Evolutionary conservation across 2,797 vertebrate species (phyloP), one percentile per base, ranked within the genome.

Genomic region (Myripristis jacobus): DNA sequence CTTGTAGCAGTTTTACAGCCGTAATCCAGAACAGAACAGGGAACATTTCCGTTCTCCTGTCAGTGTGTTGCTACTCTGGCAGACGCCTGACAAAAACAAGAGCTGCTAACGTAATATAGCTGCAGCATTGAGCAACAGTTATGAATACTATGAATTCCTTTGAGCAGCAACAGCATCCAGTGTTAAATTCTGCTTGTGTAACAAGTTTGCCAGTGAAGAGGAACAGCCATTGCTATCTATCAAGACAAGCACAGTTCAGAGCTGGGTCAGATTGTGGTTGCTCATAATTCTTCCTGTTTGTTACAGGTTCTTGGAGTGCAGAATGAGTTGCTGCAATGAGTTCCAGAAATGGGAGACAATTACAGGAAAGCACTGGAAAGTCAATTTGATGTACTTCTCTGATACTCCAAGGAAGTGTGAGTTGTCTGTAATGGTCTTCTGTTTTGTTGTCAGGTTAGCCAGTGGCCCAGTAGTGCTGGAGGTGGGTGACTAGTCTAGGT

Each of bases 401-500:
- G 16, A 18, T 7, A 19, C 3, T 27, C 18, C 15, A 47, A 74
- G 43, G 63, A 38, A 69, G 66, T 76, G 27, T 29, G 27, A 29
- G 27, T 29, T 6, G 27, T 29, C 27, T 29, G 27, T 6, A 3
- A 3, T 3, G 27, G 27, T 6, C 6, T 29, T 29, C 27, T 55
- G 53, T 38, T 44, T 3, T 29, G 18, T 15, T 50, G 44, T 60
- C 58, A 68, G 44, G 24, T 63, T 58, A 19, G 70, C 66, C 87
- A 53, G 66, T 36, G 38, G 88, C 77, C 53, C 72, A 5, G 57
- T 74, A 82, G 71, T 43, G 89, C 87, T 77, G 36, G 87, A 89
- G 90, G 87, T 89, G 69, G 77, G 80, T 81, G 75, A 58, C 12
- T 67, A 85, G 77, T 83, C 81, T 77, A 84, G 92, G 88, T 89